Evolutionary conservation across 2,888 invertebrate genomes (phyloP).

Genomic region (Oscheius sp.): DNA sequence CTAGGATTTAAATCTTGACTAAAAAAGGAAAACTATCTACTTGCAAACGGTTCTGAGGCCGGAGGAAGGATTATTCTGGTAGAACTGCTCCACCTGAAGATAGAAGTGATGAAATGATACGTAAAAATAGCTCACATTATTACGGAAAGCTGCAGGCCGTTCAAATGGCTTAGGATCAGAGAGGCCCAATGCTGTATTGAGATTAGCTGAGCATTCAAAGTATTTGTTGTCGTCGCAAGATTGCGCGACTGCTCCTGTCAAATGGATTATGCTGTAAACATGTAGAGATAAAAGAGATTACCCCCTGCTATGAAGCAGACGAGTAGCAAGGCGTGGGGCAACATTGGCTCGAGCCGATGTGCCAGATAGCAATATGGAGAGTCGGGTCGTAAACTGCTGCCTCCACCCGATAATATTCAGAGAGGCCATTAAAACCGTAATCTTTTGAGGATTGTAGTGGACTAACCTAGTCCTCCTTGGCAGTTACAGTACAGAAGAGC

Average conservation of each 20-base stretch:
- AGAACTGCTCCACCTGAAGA: slow-evolving; percentile 53
- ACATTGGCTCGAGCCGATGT: slow-evolving; percentile 25
- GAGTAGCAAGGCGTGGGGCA: slow-evolving; percentile 33
- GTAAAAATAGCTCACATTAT: slow-evolving; percentile 36
- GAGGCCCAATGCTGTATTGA: slow-evolving; percentile 43
- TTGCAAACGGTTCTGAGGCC: slow-evolving; percentile 58
- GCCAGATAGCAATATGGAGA: slow-evolving; percentile 29
- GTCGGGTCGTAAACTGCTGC: slow-evolving; percentile 32
- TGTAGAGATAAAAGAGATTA: slow-evolving; percentile 16
- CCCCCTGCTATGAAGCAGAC: slow-evolving; percentile 32
- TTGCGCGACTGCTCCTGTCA: slow-evolving; percentile 7
- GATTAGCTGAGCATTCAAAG: slow-evolving; percentile 38
- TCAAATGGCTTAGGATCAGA: slow-evolving; percentile 51
- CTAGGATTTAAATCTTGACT: slow-evolving; percentile 33
- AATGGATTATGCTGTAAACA: neutral
- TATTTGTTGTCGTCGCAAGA: slow-evolving; percentile 47
- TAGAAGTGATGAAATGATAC: neutral
- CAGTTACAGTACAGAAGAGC: too few species aligned
- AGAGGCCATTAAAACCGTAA: slow-evolving; percentile 29
- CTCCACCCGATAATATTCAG: slow-evolving; percentile 27
- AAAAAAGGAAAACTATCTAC: slow-evolving; percentile 31
- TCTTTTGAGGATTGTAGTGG: neutral
- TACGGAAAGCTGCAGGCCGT: slow-evolving; percentile 46
- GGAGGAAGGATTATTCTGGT: slow-evolving; percentile 46
- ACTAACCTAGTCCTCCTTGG: too few species aligned